Conservation (phyloP, 2,113 vertebrate genomes). For the Dicentrarchus labrax region DNA sequence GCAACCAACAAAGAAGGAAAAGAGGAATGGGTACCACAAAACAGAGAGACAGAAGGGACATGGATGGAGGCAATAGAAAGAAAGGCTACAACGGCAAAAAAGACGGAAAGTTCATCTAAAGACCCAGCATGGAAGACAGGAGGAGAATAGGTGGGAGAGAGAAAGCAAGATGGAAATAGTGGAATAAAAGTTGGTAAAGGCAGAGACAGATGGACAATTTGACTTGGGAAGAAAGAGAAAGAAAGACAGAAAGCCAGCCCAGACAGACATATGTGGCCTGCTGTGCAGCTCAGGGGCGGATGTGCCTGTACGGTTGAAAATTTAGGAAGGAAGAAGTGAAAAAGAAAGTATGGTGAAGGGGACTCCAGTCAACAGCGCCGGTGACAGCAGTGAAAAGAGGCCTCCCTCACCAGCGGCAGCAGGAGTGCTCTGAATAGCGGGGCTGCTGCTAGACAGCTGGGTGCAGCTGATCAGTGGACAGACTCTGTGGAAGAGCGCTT, state of each 20-base stretch:
- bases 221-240: conserved; percentile 63
- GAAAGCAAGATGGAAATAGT: conserved; percentile 61
- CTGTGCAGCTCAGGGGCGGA: conserved; percentile 76
- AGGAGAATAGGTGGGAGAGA: conserved; percentile 58
- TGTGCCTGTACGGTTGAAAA: conserved; percentile 82
- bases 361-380: conserved; percentile 77
- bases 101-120: conserved; percentile 69
- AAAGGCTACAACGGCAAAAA: conserved; percentile 62
- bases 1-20: conserved; percentile 75
- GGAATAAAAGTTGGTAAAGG: conserved; percentile 57
- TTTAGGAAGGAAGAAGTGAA: conserved; percentile 83
- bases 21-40: conserved; percentile 73
- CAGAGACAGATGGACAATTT: conserved; percentile 71
- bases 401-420: conserved; percentile 67
- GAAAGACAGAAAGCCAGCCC: conserved; percentile 58
- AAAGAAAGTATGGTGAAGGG: conserved; percentile 81
- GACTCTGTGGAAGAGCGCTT: conserved; percentile 85
- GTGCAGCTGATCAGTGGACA: conserved; percentile 87
- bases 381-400: conserved; percentile 70
- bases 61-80: conserved; percentile 61
- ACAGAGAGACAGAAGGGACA: conserved; percentile 70
- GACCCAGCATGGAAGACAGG: conserved; percentile 68
- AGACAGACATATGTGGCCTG: conserved; percentile 69
- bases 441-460: conserved; percentile 89
- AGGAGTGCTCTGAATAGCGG: conserved; percentile 84